These are phyloP conservation scores for Mus caroli DNA, from an alignment of 2,797 vertebrate genomes.

Conservation along the genomic window DNA sequence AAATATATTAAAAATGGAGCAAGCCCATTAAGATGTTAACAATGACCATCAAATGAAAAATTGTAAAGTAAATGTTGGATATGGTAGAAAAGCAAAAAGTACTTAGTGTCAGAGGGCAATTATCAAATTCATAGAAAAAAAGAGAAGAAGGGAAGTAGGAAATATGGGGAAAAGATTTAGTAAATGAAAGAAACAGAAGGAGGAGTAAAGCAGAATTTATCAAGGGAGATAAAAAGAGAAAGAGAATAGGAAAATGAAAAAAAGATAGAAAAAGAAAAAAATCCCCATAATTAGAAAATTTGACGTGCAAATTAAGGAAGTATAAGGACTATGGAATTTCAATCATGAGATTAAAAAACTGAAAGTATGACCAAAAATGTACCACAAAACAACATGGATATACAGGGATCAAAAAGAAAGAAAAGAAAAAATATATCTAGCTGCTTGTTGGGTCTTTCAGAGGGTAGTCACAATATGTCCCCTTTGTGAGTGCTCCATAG, in stretches of 20 bases:
- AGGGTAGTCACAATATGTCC: too few species aligned
- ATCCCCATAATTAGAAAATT: background rate
- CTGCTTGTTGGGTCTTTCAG: too few species aligned
- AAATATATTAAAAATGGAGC: background rate
- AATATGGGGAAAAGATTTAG: background rate
- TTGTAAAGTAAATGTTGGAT: background rate
- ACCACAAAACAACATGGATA: background rate
- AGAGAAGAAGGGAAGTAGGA: too few species aligned
- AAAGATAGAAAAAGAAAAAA: background rate
- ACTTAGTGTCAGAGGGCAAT: background rate
- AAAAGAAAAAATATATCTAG: background rate
- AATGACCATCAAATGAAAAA: background rate
- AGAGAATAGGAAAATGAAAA: background rate
- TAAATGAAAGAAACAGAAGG: background rate
- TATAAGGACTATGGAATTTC: background rate
- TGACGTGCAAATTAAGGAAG: background rate
- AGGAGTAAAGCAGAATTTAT: background rate
- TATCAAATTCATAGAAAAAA: background rate
- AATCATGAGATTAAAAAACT: background rate
- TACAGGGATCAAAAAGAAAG: background rate
- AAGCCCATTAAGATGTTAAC: background rate
- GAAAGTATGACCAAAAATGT: background rate
- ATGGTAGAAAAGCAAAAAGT: background rate
- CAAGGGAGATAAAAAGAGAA: background rate
- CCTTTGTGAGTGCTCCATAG: too few species aligned